These are phyloP conservation scores for Calycopis cecrops DNA, from an alignment of 1,140 invertebrate genomes.

Conservation along the genomic window DNA sequence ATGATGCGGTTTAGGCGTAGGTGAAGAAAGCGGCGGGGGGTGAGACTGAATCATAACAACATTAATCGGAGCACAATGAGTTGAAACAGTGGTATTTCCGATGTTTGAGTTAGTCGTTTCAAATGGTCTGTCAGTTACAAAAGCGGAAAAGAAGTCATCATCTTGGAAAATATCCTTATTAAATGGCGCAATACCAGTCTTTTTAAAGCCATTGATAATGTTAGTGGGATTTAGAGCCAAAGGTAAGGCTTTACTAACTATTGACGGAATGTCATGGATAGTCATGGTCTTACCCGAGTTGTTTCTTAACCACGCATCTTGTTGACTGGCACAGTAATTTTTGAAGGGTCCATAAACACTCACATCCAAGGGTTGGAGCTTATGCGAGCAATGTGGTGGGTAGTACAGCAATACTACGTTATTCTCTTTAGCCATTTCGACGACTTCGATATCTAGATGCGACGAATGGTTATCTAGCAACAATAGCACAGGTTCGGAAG, in stretches of 20 bases:
- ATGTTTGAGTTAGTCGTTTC: too few relatives aligned
- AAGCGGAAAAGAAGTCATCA: conserved; percentile 39
- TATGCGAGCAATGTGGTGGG: too few relatives aligned
- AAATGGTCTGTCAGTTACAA: conserved; percentile 53
- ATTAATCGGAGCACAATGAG: too few relatives aligned
- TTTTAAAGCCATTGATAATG: conserved; percentile 61
- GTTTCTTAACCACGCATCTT: conserved; percentile 61
- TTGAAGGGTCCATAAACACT: conserved; percentile 56
- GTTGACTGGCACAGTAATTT: conserved; percentile 40
- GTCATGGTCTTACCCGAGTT: conserved; percentile 67
- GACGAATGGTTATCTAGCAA: conserved; percentile 37
- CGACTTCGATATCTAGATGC: conserved; percentile 30
- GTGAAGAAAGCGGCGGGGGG: too few relatives aligned
- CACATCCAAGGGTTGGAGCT: conserved; percentile 59
- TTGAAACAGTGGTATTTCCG: too few relatives aligned
- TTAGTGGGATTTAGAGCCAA: conserved; percentile 53
- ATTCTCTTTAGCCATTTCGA: conserved; percentile 44
- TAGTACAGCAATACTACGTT: conserved; percentile 46
- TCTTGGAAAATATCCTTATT: conserved; percentile 51
- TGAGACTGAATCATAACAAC: too few relatives aligned
- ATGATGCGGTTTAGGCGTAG: too few relatives aligned
- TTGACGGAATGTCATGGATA: conserved; percentile 67
- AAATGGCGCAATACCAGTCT: conserved; percentile 51
- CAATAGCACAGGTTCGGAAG: conserved; percentile 27
- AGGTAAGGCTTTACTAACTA: conserved; percentile 50